Conservation (phyloP, 2,797 vertebrate genomes). For the Notoglanidium macrostoma region DNA sequence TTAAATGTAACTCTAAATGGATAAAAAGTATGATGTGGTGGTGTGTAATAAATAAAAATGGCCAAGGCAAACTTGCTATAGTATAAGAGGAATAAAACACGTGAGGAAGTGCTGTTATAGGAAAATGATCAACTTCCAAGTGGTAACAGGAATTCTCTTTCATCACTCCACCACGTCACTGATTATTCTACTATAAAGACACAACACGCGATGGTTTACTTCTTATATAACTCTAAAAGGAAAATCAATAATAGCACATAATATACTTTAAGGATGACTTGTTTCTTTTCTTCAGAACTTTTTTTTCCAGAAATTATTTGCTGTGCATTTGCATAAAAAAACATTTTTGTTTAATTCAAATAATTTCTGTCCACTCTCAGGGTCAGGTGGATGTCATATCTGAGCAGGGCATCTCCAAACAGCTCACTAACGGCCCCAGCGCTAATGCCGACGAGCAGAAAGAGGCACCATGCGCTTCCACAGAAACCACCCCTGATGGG, state of each 20-base stretch:
- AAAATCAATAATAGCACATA: neutral
- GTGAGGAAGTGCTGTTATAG: too few relatives aligned
- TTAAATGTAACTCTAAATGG: neutral
- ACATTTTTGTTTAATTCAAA: neutral
- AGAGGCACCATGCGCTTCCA: conserved; percentile 73
- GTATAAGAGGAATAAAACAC: neutral
- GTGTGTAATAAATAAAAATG: neutral
- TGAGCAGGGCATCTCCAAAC: conserved; percentile 81
- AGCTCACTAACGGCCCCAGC: conserved; percentile 83
- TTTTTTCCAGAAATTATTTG: neutral
- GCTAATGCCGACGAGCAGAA: conserved; percentile 72
- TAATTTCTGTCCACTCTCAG: conserved; percentile 47
- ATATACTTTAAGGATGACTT: neutral
- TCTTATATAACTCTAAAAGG: neutral
- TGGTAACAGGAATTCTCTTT: neutral
- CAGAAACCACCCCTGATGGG: conserved; percentile 76
- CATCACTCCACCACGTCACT: neutral
- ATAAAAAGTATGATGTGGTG: neutral
- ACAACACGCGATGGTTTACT: neutral
- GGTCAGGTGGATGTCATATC: conserved; percentile 82
- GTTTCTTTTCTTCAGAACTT: neutral
- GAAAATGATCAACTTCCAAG: neutral
- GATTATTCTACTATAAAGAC: neutral
- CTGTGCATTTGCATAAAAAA: neutral
- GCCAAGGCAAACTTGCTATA: neutral